phyloP scores from a whole-genome alignment of 2,888 invertebrate species.

The Teleogryllus oceanicus region DNA sequence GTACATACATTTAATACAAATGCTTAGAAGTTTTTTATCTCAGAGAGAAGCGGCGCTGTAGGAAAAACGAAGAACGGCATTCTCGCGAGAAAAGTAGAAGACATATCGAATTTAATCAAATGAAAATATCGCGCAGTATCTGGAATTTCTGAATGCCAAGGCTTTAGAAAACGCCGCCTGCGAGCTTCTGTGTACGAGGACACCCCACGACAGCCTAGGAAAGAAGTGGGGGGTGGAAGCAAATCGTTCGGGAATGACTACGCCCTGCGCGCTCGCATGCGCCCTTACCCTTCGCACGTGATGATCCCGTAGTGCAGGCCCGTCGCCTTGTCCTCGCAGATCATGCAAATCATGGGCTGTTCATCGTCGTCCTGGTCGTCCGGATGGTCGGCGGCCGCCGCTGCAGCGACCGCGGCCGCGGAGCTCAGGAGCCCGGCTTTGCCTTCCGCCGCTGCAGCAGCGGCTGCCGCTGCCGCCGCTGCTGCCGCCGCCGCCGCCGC shows the following conservation, averaged over 20 bases:
- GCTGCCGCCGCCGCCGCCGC: not conserved
- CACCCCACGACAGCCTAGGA: not conserved
- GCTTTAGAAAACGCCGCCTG: no score
- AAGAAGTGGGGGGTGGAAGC: not conserved
- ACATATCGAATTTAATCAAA: no score
- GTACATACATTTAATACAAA: no score
- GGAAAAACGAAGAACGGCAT: no score
- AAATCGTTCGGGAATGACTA: no score
- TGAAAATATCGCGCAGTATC: no score
- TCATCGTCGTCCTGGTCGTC: conserved; percentile 68
- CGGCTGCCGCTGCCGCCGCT: conserved; percentile 42
- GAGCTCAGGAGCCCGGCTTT: conserved; percentile 35
- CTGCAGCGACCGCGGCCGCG: not conserved
- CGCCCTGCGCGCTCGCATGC: not conserved
- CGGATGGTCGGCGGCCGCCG: conserved; percentile 28
- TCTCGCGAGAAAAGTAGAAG: no score
- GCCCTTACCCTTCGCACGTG: conserved; percentile 89
- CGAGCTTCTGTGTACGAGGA: no score
- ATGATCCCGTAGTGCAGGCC: conserved; percentile 98
- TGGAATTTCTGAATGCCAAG: no score
- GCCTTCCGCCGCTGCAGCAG: conserved; percentile 24
- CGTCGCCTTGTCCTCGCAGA: conserved; percentile 96
- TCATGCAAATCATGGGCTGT: conserved; percentile 95
- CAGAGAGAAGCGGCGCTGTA: no score
- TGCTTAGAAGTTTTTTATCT: no score